phyloP scores from a whole-genome alignment of 2,113 vertebrate species.

The Nerophis ophidion region DNA sequence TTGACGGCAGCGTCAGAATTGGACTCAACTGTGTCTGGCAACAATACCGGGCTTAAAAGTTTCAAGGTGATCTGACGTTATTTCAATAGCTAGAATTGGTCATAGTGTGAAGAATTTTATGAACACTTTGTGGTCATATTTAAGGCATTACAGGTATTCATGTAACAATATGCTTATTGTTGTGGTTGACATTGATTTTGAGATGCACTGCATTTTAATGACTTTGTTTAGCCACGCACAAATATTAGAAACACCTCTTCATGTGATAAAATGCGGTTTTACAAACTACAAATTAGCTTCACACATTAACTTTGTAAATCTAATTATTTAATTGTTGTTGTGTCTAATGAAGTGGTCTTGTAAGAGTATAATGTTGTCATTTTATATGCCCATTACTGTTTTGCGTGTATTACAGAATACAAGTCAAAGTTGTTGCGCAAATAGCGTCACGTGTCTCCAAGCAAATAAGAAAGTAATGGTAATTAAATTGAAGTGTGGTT shows the following conservation, averaged over 20 bases:
- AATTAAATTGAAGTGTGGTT: slow-evolving; percentile 35
- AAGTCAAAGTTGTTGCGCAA: not conserved
- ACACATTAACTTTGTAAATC: not conserved
- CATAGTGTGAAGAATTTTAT: not conserved
- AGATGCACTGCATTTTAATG: too few species aligned
- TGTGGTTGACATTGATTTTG: too few species aligned
- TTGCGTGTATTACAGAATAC: not conserved
- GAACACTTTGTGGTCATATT: not conserved
- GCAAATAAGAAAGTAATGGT: slow-evolving; percentile 8
- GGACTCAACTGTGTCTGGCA: not conserved
- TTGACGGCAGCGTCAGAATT: not conserved
- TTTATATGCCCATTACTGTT: not conserved
- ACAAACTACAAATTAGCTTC: too few species aligned
- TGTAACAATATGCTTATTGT: too few species aligned
- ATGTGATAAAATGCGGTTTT: too few species aligned
- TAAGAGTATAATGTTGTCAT: not conserved
- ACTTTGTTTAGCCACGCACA: too few species aligned
- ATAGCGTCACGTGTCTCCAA: not conserved
- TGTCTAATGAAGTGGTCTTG: not conserved
- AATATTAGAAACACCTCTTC: too few species aligned
- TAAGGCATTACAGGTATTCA: not conserved
- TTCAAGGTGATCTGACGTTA: not conserved
- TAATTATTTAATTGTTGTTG: too few species aligned
- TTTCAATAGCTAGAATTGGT: not conserved
- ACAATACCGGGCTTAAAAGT: not conserved